Percentiles rank a stretch among this genome's conserved stretches.
These are phyloP conservation scores for Cherax destructor DNA, from an alignment of 1,140 invertebrate species.

Conservation along the genomic window DNA sequence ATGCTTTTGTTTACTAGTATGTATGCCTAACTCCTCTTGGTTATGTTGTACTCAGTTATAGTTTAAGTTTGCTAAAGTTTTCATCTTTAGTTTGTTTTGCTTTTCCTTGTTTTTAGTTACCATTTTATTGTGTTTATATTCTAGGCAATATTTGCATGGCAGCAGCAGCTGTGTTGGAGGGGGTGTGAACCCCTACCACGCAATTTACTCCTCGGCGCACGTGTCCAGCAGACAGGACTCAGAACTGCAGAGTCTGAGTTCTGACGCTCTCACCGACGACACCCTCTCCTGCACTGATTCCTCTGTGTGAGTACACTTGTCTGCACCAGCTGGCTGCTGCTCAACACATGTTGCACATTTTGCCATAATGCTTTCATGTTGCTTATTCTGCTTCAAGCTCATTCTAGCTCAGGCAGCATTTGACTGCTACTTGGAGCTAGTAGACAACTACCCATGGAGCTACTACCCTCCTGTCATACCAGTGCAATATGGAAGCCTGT, in stretches of 20 bases:
- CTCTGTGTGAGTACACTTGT: constrained; percentile 58
- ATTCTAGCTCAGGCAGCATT: background rate
- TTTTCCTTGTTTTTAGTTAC: constrained; percentile 41
- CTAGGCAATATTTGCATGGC: constrained; percentile 69
- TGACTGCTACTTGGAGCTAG: too few relatives aligned
- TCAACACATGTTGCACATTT: background rate
- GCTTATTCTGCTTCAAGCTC: background rate
- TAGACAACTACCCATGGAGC: too few relatives aligned
- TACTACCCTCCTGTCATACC: too few relatives aligned
- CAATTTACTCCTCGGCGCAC: constrained; percentile 47
- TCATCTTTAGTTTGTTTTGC: background rate
- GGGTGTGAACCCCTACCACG: constrained; percentile 58
- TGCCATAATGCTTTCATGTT: too few relatives aligned
- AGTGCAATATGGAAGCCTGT: too few relatives aligned
- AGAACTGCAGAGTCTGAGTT: constrained; percentile 62
- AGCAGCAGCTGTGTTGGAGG: constrained; percentile 47
- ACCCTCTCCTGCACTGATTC: constrained; percentile 63
- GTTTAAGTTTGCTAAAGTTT: background rate
- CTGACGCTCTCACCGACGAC: constrained; percentile 57
- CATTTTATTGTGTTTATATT: constrained; percentile 53
- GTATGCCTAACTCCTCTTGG: background rate
- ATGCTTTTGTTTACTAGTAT: background rate
- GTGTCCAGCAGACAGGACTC: constrained; percentile 62
- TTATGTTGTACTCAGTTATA: background rate
- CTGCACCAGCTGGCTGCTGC: background rate